Percentiles rank a stretch among this genome's conserved stretches.
These are phyloP conservation scores for Gallinago jamesoni DNA, from an alignment of 2,113 vertebrate genomes.

Conservation along the genomic window DNA sequence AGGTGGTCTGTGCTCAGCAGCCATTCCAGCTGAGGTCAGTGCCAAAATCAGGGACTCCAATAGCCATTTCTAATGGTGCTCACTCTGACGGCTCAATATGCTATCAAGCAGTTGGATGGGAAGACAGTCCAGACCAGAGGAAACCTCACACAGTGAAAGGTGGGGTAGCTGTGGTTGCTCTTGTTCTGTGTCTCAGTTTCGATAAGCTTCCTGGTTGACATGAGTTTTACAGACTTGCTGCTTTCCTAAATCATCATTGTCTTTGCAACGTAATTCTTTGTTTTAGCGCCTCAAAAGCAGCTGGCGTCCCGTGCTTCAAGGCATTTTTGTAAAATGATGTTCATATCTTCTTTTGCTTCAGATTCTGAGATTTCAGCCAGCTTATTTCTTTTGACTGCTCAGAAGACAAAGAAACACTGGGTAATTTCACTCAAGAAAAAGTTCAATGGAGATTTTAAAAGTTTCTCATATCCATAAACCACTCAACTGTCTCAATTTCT, in stretches of 20 bases:
- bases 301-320: neutral
- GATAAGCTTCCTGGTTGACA: too few relatives aligned
- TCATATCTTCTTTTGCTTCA: neutral
- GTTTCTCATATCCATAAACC: neutral
- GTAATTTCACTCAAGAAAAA: neutral
- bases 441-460: neutral
- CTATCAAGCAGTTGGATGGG: neutral
- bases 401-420: neutral
- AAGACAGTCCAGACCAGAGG: neutral
- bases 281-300: neutral
- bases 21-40: neutral
- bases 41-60: neutral
- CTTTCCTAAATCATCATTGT: neutral
- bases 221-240: neutral
- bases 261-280: neutral
- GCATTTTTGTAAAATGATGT: neutral
- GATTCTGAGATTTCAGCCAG: neutral
- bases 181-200: neutral
- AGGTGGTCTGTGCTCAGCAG: neutral
- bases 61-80: neutral
- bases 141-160: neutral
- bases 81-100: neutral
- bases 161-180: neutral
- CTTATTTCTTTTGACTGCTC: neutral
- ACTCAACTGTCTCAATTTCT: neutral